Base-by-base conservation (phyloP, 2,888 invertebrate species). In the Hoplodrina ambigua region DNA sequence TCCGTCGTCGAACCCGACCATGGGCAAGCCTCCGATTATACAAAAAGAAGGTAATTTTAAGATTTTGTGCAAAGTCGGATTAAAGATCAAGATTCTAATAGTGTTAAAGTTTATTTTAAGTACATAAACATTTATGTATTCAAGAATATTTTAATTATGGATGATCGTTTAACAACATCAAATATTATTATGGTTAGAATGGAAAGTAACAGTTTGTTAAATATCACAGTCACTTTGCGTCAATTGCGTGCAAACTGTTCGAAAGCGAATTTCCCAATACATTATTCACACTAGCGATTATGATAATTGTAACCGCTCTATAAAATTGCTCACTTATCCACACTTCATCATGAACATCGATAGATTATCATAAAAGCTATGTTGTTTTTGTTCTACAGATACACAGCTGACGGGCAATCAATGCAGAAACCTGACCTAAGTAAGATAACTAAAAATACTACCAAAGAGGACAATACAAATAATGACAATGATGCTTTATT, bases 21-120 rank as follows among this genome's bases (percentile, higher is more conserved):
- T 87, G 97, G 97, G 86, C 97, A 97, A 92, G 96, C 97, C 46
- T 97, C 97, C 46, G 97, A 97, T 87, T 97, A 97, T 85, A 96
- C 96, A 2, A 97, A 97, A 85, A 94, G 97, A 83, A 96, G 97
- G 91, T 96, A 87, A 77, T 41, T 53, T 46, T 46, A 19, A 55
- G 44, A 25, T 15, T 17, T 13, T 30, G 46, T 19, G 25, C 4
- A n/a, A n/a, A 15, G 10, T 41, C 11, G 4, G 19, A 4, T 52
- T 57, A 20, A 17, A 50, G 30, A 37, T 5, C 11, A n/a, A 19
- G 56, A 53, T 54, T 11, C 11, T 37, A 25, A 44, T 8, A 41
- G 44, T 52, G 15, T 2, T 44, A 54, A 41, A 67, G 25, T 46
- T 54, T 54, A 13, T 46, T 53, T 37, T 13, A 44, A 41, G 5